phyloP scores from a whole-genome alignment of 1,140 invertebrate species.

The Brachionus paranguensis region DNA sequence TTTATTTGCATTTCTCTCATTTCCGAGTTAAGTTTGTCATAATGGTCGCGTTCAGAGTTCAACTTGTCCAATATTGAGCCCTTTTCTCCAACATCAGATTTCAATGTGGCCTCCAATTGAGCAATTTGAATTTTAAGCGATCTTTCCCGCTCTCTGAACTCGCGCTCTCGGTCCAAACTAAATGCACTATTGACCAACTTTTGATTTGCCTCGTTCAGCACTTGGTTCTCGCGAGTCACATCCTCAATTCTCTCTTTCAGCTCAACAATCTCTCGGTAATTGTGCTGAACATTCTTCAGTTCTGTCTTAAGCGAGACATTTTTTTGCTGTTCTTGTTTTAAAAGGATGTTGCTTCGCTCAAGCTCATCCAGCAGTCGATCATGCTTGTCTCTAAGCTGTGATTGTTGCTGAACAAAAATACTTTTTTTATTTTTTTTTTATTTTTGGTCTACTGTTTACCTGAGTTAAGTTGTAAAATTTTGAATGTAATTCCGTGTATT shows the following conservation, averaged over 20 bases:
- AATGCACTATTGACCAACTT: slow-evolving; percentile 57
- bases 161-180: slow-evolving; percentile 55
- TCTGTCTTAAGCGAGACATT: slow-evolving; percentile 50
- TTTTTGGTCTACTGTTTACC: slow-evolving; percentile 43
- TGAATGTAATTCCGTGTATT: slow-evolving; percentile 50
- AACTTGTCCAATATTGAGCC: slow-evolving; percentile 53
- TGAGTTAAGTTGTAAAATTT: slow-evolving; percentile 54
- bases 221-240: slow-evolving; percentile 53
- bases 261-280: neutral
- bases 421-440: neutral
- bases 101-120: slow-evolving; percentile 56
- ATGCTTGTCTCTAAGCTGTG: slow-evolving; percentile 51
- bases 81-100: slow-evolving; percentile 56
- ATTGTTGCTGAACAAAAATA: slow-evolving; percentile 47
- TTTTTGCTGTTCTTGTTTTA: slow-evolving; percentile 56
- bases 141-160: slow-evolving; percentile 54
- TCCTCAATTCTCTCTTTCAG: slow-evolving; percentile 42
- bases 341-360: slow-evolving; percentile 50
- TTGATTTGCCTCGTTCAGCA: slow-evolving; percentile 57
- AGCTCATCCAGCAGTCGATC: slow-evolving; percentile 54
- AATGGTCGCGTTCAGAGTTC: slow-evolving; percentile 50
- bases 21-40: slow-evolving; percentile 51
- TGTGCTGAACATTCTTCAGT: slow-evolving; percentile 41
- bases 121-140: slow-evolving; percentile 56
- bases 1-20: slow-evolving; percentile 49